Percentiles rank a stretch among this genome's conserved stretches.
Conservation (phyloP, 2,113 vertebrate species). For the Hyperopisus bebe region DNA sequence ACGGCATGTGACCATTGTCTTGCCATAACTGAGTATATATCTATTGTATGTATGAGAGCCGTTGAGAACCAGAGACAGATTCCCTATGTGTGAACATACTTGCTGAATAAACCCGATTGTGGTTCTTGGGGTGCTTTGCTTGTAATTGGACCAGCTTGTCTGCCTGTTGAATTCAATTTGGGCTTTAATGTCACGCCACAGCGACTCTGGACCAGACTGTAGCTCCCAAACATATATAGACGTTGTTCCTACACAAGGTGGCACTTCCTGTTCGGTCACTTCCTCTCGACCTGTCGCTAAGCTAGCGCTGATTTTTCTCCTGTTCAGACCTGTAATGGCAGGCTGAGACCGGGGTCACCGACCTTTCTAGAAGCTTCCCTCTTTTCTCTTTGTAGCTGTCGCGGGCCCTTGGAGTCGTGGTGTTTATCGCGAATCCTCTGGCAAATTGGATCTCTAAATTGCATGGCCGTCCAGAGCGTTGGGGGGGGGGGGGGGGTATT, state of each 20-base stretch:
- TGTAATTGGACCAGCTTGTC: neutral
- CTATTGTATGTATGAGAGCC: neutral
- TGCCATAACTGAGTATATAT: neutral
- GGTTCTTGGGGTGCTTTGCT: neutral
- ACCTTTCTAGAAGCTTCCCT: constrained; percentile 44
- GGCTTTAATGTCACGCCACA: neutral
- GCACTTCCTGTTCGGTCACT: constrained; percentile 24
- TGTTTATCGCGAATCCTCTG: constrained; percentile 46
- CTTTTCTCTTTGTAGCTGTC: too few relatives aligned
- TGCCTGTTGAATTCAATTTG: neutral
- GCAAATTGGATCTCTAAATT: constrained; percentile 45
- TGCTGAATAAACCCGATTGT: neutral
- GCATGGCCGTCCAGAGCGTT: constrained; percentile 27
- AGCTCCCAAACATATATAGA: too few relatives aligned
- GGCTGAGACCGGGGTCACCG: constrained; percentile 46
- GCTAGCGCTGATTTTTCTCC: constrained; percentile 42
- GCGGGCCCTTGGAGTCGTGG: constrained; percentile 24
- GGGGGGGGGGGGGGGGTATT: neutral
- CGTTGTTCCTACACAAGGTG: neutral
- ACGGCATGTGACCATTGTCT: neutral
- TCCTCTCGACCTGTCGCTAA: constrained; percentile 37
- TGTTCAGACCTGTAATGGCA: constrained; percentile 41
- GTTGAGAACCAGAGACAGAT: neutral
- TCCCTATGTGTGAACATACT: neutral
- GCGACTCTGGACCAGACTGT: neutral